Conservation (phyloP, 1,140 invertebrate species). For the Zaprionus vittiger region DNA sequence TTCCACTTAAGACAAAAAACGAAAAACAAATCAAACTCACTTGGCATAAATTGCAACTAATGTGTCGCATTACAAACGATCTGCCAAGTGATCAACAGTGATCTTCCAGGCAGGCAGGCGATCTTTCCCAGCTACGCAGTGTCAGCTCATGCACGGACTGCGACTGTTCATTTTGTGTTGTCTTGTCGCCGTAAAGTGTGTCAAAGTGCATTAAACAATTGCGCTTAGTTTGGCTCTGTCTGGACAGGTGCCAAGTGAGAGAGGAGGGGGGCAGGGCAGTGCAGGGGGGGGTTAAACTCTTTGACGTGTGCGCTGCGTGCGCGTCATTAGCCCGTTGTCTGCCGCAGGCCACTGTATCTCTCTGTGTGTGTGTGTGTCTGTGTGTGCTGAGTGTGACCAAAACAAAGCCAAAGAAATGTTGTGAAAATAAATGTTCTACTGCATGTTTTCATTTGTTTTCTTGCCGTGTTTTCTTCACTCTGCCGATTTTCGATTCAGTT, state of each 20-base stretch:
- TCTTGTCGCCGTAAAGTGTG: slow-evolving; percentile 59
- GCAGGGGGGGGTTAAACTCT: background rate
- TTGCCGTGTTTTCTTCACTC: background rate
- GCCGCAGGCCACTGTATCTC: background rate
- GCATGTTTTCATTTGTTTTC: slow-evolving; percentile 21
- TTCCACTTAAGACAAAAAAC: slow-evolving; percentile 31
- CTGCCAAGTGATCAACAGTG: background rate
- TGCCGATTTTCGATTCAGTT: background rate
- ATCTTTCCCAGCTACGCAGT: background rate
- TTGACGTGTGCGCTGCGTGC: slow-evolving; percentile 34
- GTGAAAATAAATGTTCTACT: slow-evolving; percentile 23
- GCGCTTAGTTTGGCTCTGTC: slow-evolving; percentile 55
- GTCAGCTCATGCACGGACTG: background rate
- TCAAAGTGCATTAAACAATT: slow-evolving; percentile 80
- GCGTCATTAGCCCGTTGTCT: slow-evolving; percentile 32
- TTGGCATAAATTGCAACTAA: slow-evolving; percentile 40
- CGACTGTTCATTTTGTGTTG: slow-evolving; percentile 37
- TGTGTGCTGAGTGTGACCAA: slow-evolving; percentile 38
- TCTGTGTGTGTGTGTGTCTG: background rate
- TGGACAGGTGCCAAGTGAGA: slow-evolving; percentile 17
- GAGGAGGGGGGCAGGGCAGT: background rate
- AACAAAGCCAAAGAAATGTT: slow-evolving; percentile 81
- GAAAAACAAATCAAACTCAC: slow-evolving; percentile 34
- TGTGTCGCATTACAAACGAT: background rate
- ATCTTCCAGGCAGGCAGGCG: slow-evolving; percentile 2